phyloP scores from a whole-genome alignment of 1,140 invertebrate species.

The Dreissena rostriformis region DNA sequence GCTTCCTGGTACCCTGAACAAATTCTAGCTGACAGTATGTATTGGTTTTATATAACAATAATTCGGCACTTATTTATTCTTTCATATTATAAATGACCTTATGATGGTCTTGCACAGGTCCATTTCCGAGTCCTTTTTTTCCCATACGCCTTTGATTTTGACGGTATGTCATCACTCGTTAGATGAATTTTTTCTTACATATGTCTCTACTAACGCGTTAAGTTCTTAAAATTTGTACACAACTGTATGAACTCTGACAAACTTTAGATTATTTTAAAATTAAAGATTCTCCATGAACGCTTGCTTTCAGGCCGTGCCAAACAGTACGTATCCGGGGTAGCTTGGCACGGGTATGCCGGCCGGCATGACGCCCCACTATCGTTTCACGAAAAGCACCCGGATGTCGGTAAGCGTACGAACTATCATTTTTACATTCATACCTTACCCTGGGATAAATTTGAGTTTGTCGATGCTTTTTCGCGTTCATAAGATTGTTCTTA shows the following conservation, averaged over 20 bases:
- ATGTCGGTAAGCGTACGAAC: conserved; percentile 54
- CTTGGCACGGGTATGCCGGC: conserved; percentile 69
- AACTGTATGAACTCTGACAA: not conserved
- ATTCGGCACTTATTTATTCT: no score
- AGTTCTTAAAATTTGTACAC: not conserved
- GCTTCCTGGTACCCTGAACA: conserved; percentile 57
- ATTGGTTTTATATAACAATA: not conserved
- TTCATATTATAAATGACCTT: no score
- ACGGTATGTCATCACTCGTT: not conserved
- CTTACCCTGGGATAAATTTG: not conserved
- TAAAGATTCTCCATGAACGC: not conserved
- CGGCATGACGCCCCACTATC: conserved; percentile 44
- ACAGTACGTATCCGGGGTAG: conserved; percentile 62
- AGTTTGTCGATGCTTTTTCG: not conserved
- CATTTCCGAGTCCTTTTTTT: not conserved
- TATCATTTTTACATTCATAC: not conserved
- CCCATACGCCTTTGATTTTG: not conserved
- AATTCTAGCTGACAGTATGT: conserved; percentile 56
- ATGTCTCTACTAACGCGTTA: not conserved
- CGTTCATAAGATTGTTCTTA: not conserved
- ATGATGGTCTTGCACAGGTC: no score
- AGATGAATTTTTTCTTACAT: not conserved
- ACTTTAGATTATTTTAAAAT: not conserved
- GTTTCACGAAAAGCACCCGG: conserved; percentile 58
- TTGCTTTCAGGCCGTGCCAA: conserved; percentile 23